Base-by-base conservation (phyloP, 2,797 vertebrate species). In the Chromis chromis region DNA sequence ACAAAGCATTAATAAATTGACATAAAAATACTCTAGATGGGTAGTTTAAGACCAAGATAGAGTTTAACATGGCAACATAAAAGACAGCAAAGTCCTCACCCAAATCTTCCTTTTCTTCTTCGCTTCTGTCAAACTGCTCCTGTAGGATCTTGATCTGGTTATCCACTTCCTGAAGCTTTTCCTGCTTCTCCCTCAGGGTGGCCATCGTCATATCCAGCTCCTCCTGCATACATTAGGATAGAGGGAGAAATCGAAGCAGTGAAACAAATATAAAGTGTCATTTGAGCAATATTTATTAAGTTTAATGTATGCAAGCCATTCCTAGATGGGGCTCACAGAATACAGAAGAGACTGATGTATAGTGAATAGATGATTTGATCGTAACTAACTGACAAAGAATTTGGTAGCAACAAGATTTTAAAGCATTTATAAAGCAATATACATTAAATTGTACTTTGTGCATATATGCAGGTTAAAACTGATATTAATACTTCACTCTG, bases 121-220 rank as follows among this genome's bases (percentile, higher is more conserved):
- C 19, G 53, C 94, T 93, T 88, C 70, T 94, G 33, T 96, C 91
- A 88, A 94, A 96, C 68, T 96, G 90, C 24, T 95, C 93, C 90
- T 96, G 93, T 55, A 97, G 85, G 44, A 93, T 68, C 50, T 83
- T 90, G 79, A 97, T 96, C 89, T 96, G 83, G 48, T 91, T 75
- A 80, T 97, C 95, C 31, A 96, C 95, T 52, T 95, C 87, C 76
- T 87, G 93, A 42, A 97, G 86, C 83, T 95, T 92, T 8, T 82
- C 60, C 86, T 96, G 96, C 71, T 97, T 97, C 70, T 96, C 94
- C 79, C 17, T 91, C 40, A 97, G 89, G 24, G 94, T 96, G 44
- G 86, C 85, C 94, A 96, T 91, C 9, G 95, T 96, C 12, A 71
- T 31, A 62, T 96, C 95, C 65, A 97, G 94, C 70, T 97, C 96